Percentiles rank a stretch among this genome's conserved stretches.
Evolutionary conservation across 2,113 vertebrate species (phyloP).

Genomic region (Phaetusa simplex): DNA sequence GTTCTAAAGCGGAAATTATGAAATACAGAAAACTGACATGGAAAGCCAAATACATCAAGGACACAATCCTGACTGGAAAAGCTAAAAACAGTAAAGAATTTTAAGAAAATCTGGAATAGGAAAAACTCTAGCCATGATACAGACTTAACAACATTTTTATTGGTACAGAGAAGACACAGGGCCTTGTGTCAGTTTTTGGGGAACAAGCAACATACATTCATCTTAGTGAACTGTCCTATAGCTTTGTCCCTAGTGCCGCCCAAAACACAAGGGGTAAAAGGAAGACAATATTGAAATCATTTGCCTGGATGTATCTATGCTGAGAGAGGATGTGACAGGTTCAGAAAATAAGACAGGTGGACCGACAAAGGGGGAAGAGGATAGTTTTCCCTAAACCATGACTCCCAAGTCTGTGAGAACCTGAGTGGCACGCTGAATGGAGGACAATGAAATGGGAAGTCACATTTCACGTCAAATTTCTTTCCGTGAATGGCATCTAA

Average conservation of each 20-base stretch:
- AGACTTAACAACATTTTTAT: not conserved
- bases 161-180: not conserved
- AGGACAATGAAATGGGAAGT: not conserved
- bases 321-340: not conserved
- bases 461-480: not conserved
- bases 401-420: not conserved
- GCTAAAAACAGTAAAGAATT: not conserved
- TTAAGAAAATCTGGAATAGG: not conserved
- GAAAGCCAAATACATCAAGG: not conserved
- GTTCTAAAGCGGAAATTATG: not conserved
- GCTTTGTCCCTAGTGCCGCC: not conserved
- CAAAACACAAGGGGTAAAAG: not conserved
- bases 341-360: not conserved
- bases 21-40: not conserved
- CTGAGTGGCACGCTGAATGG: not conserved
- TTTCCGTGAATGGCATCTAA: not conserved
- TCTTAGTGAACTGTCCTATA: not conserved
- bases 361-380: not conserved
- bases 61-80: not conserved
- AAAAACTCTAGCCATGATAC: not conserved
- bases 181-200: not conserved
- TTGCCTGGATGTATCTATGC: not conserved
- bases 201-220: not conserved
- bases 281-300: not conserved
- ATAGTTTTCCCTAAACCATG: not conserved